A percentile compares a stretch with the other conserved stretches of the same genome.
These are phyloP conservation scores for Anniella stebbinsi DNA, from an alignment of 2,797 vertebrate species.

Conservation along the genomic window DNA sequence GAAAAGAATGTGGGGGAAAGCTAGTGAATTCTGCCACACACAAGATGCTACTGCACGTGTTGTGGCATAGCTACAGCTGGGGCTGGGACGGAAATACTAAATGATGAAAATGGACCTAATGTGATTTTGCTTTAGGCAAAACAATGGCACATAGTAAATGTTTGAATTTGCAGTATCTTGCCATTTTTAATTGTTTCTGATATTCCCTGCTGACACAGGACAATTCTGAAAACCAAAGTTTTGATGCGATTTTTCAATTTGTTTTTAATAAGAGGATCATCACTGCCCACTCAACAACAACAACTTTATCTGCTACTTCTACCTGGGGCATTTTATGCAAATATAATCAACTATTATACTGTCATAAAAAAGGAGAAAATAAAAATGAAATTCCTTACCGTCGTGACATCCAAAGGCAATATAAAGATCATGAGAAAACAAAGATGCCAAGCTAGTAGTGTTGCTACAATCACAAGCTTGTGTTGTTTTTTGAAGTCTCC, in stretches of 20 bases:
- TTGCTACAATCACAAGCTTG: conserved; percentile 93
- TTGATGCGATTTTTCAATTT: not conserved
- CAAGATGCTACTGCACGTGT: not conserved
- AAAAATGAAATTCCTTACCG: conserved; percentile 81
- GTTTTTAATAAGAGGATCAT: not conserved
- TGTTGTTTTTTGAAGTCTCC: conserved; percentile 97
- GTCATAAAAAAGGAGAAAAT: conserved; percentile 20
- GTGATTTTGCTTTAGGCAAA: not conserved
- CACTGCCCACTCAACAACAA: not conserved
- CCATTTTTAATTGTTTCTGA: not conserved
- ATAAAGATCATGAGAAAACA: conserved; percentile 98
- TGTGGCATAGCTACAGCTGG: no score
- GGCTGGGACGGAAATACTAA: not conserved
- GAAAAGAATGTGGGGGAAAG: not conserved
- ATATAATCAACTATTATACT: not conserved
- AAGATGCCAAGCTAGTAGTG: conserved; percentile 96
- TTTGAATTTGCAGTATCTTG: not conserved
- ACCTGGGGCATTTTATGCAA: not conserved
- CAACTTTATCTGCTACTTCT: not conserved
- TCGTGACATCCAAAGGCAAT: conserved; percentile 95
- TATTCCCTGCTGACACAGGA: not conserved
- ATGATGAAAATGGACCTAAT: not conserved
- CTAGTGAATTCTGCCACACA: not conserved
- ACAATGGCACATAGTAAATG: not conserved
- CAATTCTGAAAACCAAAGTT: not conserved